Evolutionary conservation across 2,797 vertebrate genomes (phyloP).

Genomic region (Fistularia tabacaria): DNA sequence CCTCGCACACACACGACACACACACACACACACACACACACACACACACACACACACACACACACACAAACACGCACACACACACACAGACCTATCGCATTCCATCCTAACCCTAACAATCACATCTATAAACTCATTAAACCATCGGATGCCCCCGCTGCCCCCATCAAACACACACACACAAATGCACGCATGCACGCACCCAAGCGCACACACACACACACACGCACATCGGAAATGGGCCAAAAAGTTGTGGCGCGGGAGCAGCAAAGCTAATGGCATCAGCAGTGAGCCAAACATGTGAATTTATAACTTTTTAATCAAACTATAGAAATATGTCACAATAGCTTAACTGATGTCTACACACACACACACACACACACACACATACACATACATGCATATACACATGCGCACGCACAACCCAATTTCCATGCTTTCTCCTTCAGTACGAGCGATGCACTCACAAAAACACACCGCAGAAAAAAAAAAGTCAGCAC

Average conservation of each 20-base stretch:
- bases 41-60: too few species aligned
- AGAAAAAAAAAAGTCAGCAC: conserved; percentile 1
- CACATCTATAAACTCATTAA: too few species aligned
- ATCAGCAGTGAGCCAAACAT: conserved; percentile 18
- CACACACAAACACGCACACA: too few species aligned
- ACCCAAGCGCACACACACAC: too few species aligned
- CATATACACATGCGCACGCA: background rate
- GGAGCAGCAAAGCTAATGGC: conserved; percentile 3
- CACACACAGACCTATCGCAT: too few species aligned
- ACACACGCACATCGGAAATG: background rate
- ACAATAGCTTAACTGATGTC: conserved; percentile 1
- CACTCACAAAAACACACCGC: background rate
- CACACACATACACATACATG: conserved; percentile 6
- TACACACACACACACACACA: conserved; percentile 8
- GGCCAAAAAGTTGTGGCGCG: background rate
- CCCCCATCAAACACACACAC: too few species aligned
- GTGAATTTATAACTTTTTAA: conserved; percentile 7
- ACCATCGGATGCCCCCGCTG: too few species aligned
- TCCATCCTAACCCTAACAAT: too few species aligned
- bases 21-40: too few species aligned
- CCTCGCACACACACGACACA: too few species aligned
- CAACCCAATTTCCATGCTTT: background rate
- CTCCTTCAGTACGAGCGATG: background rate
- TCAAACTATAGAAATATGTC: conserved; percentile 12
- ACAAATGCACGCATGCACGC: too few species aligned